Evolutionary conservation across 2,113 vertebrate genomes (phyloP).

Genomic region (Fulmarus glacialis): DNA sequence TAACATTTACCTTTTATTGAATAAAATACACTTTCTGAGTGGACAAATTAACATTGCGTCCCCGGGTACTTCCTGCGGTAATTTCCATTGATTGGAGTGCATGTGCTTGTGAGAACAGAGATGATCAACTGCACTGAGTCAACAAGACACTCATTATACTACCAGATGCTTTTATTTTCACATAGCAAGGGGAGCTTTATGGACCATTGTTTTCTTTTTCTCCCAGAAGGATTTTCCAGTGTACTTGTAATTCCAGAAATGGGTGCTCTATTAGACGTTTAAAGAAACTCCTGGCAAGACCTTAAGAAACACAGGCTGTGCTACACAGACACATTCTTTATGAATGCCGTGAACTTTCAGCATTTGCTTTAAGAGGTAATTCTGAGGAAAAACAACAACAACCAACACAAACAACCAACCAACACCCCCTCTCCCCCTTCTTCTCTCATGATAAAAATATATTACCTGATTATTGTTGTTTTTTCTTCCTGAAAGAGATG

Average conservation of each 20-base stretch:
- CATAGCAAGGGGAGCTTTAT: background rate
- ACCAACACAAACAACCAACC: background rate
- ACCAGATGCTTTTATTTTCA: slow-evolving; percentile 44
- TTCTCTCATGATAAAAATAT: background rate
- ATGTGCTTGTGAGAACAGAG: background rate
- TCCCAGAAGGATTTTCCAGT: slow-evolving; percentile 3
- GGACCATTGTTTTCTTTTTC: background rate
- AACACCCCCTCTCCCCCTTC: background rate
- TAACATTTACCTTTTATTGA: slow-evolving; percentile 4
- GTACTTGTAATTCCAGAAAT: background rate
- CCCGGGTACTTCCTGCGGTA: background rate
- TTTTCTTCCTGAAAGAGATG: background rate
- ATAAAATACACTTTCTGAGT: background rate
- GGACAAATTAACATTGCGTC: slow-evolving; percentile 2
- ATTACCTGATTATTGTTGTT: background rate
- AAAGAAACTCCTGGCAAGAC: background rate
- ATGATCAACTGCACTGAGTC: slow-evolving; percentile 20
- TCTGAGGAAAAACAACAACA: background rate
- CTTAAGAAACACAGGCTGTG: background rate
- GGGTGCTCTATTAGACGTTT: background rate
- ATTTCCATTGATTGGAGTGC: slow-evolving; percentile 19
- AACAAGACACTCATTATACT: slow-evolving; percentile 29
- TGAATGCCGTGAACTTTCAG: background rate
- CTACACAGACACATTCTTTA: background rate
- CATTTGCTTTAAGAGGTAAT: background rate